Evolutionary conservation across 2,113 vertebrate genomes (phyloP), one percentile per base, ranked within the genome.

Genomic region (Gallinago undulata): DNA sequence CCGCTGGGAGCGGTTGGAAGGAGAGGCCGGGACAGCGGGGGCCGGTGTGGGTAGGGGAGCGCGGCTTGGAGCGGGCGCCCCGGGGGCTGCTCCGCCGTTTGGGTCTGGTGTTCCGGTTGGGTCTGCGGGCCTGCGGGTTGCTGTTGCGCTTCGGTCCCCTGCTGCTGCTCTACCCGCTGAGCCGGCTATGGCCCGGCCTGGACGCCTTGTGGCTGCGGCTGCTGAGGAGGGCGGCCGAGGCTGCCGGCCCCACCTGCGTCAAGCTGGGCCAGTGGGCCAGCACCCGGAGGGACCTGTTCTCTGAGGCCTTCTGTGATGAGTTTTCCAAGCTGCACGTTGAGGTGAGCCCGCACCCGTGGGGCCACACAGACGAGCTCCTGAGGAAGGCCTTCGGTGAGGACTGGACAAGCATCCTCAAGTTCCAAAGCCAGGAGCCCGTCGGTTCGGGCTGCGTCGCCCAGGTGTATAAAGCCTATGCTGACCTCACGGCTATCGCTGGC

Each of bases 231-330:
- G 98, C 99, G 45, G 99, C 98, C 0, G 99, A 99, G 92, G 98
- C 98, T 1, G 99, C 99, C 0, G 99, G 99, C 11, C 99, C 99
- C 5, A 98, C 99, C 1, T 99, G 98, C 63, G 97, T 99, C 89
- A 99, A 99, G 84, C 97, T 99, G 92, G 99, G 99, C 7, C 99
- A 99, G 95, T 99, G 99, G 99, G 99, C 99, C 93, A 99, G 99
- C 98, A 99, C 99, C 25, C 98, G 99, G 22, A 98, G 98, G 14
- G 99, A 99, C 94, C 98, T 99, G 82, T 99, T 99, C 93, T 98
- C 99, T 0, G 98, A 97, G 73, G 98, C 98, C 59, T 99, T 99
- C 94, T 99, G 99, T 2, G 96, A 98, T 6, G 97, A 97, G 76
- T 99, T 99, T 93, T 98, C 99, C 67, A 98, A 97, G 96, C 98